phyloP scores from a whole-genome alignment of 2,113 vertebrate species.

The Furnarius figulus region DNA sequence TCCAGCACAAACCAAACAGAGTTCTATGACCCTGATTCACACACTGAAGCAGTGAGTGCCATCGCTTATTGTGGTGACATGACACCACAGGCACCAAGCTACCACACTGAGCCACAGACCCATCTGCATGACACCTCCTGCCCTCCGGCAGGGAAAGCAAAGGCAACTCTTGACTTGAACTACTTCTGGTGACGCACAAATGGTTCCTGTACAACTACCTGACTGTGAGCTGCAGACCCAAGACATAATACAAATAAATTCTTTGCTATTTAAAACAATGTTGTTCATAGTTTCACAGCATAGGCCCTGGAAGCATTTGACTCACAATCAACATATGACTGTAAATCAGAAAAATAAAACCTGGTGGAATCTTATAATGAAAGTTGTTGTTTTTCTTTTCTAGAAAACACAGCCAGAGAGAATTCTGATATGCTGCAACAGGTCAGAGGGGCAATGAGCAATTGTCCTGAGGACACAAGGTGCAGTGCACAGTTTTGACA shows the following conservation, averaged over 20 bases:
- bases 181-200: neutral
- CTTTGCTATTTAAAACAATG: neutral
- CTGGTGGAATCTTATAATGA: neutral
- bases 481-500: neutral
- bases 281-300: neutral
- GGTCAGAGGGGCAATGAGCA: neutral
- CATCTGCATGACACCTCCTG: rapidly evolving
- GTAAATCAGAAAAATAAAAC: neutral
- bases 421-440: neutral
- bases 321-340: neutral
- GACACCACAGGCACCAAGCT: neutral
- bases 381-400: neutral
- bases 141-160: neutral
- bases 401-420: neutral
- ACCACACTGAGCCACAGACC: neutral
- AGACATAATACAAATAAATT: neutral
- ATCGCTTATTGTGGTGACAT: rapidly evolving
- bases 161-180: neutral
- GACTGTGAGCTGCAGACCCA: neutral
- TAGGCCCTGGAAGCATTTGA: neutral
- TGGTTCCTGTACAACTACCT: neutral
- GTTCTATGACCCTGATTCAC: neutral
- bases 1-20: neutral
- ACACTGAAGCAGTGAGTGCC: neutral
- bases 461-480: neutral